phyloP scores from a whole-genome alignment of 2,797 vertebrate genomes.

The Labeo calbasu region DNA sequence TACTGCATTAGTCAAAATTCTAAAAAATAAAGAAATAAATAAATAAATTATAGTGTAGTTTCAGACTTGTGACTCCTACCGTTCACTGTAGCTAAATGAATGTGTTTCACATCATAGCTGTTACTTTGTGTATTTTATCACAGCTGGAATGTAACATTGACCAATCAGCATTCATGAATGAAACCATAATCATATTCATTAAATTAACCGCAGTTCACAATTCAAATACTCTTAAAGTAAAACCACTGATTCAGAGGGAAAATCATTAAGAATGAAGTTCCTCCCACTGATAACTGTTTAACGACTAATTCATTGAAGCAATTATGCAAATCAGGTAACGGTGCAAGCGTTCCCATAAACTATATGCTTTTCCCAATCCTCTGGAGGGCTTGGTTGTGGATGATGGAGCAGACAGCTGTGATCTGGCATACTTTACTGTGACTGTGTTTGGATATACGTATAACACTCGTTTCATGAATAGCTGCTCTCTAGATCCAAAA shows the following conservation, averaged over 20 bases:
- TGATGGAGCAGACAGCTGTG: background rate
- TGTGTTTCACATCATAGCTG: background rate
- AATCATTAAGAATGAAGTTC: background rate
- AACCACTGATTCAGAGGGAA: background rate
- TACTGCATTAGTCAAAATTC: background rate
- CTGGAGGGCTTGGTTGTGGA: background rate
- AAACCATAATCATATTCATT: background rate
- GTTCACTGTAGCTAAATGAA: background rate
- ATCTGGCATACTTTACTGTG: conserved; percentile 13
- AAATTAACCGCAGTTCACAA: background rate
- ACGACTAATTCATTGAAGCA: background rate
- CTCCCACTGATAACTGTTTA: background rate
- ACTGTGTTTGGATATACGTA: background rate
- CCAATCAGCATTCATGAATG: background rate
- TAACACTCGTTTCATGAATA: background rate
- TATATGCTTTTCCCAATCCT: background rate
- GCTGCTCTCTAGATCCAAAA: background rate
- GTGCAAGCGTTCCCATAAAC: background rate
- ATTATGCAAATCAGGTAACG: background rate
- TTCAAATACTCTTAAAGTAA: background rate
- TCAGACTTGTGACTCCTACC: background rate
- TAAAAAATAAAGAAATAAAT: background rate
- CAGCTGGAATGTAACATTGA: background rate
- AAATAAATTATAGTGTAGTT: background rate
- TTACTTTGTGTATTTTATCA: background rate